Evolutionary conservation across 2,888 invertebrate species (phyloP), one percentile per base, ranked within the genome.

Genomic region (Anorthoa munda): DNA sequence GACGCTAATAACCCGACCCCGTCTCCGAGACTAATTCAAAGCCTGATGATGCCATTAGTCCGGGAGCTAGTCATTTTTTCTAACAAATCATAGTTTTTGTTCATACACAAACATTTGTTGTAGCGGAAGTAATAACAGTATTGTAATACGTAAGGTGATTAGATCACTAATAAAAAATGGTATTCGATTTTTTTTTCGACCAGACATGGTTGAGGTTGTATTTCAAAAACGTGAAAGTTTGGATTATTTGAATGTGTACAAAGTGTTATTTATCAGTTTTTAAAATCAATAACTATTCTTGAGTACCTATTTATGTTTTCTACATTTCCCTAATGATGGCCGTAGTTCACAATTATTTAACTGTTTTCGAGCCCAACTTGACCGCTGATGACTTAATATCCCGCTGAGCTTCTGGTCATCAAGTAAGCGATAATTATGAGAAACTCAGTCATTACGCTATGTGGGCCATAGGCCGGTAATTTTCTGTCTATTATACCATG

Each of bases 41-140:
- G 88, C 86, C 84, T 89, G 91, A 93, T 92, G 92, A 92, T 92
- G 90, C 89, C 88, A 93, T 93, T 92, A 93, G 88, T 77, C 72
- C 86, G 81, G 87, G 89, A 90, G 88, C 85, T 76, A 82, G 82
- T 77, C 39, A 69, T 80, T 84, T 90, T 91, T 89, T 82, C 69
- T 60, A 39, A 64, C 23, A 75, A 75, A 75, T 75, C 64, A 77
- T 66, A 68, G 65, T 86, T 87, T 84, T 87, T 87, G 82, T 85
- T 85, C 21, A 21, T 83, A 83, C 81, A 70, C 73, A 85, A 81
- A 81, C 76, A 85, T 81, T 81, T 39, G 72, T 71, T 79, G 53
- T 69, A 72, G 61, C 87, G 87, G 87, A 87, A 87, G 86, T 79
- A 66, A 83, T 83, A 74, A 26, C 12, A 77, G 26, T 50, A 56